phyloP scores from a whole-genome alignment of 2,797 vertebrate species.

The Catamblyrhynchus diadema region DNA sequence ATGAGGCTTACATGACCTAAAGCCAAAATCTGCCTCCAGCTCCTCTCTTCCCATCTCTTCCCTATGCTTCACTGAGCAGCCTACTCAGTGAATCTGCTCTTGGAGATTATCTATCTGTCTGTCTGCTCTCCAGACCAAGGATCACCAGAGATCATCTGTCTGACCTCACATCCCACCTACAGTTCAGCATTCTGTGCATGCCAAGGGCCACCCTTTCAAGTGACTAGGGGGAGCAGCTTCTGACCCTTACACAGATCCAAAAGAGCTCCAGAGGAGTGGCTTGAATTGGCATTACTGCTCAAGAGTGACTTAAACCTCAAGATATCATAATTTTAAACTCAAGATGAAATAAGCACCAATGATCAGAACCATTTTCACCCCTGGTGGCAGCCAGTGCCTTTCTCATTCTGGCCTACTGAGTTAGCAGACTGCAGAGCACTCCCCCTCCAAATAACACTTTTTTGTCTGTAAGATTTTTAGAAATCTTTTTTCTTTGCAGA shows the following conservation, averaged over 20 bases:
- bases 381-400: background rate
- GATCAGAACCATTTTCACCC: background rate
- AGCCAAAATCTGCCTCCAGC: background rate
- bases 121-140: background rate
- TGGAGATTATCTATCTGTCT: background rate
- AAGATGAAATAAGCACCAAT: background rate
- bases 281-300: background rate
- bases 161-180: background rate
- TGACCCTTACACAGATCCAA: background rate
- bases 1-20: background rate
- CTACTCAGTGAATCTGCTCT: background rate
- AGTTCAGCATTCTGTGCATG: background rate
- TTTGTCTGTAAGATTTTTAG: background rate
- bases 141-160: background rate
- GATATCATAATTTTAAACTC: background rate
- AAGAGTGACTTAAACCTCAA: background rate
- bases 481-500: background rate
- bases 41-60: background rate
- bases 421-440: background rate
- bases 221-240: background rate
- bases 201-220: background rate
- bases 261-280: rapidly evolving
- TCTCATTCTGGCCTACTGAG: background rate
- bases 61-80: background rate
- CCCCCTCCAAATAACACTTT: background rate